Percentiles rank a stretch among this genome's conserved stretches.
Evolutionary conservation across 2,113 vertebrate species (phyloP).

Genomic region (Clarias magur): DNA sequence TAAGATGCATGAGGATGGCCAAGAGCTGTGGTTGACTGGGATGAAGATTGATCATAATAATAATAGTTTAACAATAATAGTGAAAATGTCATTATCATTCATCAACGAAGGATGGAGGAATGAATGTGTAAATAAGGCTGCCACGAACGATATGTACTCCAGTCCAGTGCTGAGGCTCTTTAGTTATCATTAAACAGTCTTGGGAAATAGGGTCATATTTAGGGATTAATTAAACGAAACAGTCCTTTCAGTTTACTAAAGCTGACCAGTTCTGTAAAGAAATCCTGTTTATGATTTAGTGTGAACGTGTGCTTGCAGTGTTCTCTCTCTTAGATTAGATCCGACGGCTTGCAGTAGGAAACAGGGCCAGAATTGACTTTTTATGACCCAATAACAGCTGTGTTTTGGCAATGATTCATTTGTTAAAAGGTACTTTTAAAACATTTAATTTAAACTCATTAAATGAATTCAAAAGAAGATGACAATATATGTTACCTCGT

Average conservation of each 20-base stretch:
- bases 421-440: not conserved
- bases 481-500: not conserved
- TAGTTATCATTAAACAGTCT: not conserved
- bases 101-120: not conserved
- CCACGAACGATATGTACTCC: not conserved
- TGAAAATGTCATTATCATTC: too few species aligned
- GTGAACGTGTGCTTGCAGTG: too few species aligned
- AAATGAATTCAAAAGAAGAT: not conserved
- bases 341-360: not conserved
- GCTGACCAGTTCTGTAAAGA: not conserved
- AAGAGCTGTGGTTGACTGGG: not conserved
- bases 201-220: not conserved
- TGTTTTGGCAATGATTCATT: not conserved
- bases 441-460: not conserved
- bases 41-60: not conserved
- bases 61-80: too few species aligned
- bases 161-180: not conserved
- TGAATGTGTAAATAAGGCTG: not conserved
- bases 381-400: not conserved
- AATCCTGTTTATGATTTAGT: not conserved
- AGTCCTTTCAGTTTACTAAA: not conserved
- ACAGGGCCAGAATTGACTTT: not conserved
- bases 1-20: not conserved
- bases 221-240: not conserved
- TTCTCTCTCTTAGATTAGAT: too few species aligned